phyloP scores from a whole-genome alignment of 2,888 invertebrate genomes.

The Patella pellucida region DNA sequence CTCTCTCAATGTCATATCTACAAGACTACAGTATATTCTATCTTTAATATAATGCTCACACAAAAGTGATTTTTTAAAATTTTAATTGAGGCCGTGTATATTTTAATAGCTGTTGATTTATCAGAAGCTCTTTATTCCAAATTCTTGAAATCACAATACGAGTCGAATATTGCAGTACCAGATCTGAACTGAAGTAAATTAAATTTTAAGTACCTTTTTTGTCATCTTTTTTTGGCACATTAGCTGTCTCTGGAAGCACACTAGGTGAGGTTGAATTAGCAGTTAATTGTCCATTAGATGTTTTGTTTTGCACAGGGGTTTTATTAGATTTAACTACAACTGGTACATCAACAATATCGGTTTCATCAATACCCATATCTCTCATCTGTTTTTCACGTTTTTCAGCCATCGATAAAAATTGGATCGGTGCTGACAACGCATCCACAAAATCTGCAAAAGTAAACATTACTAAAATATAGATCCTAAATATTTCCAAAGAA shows the following conservation, averaged over 20 bases:
- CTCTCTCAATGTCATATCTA: too few species aligned
- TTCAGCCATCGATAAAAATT: constrained; percentile 86
- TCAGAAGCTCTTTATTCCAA: too few species aligned
- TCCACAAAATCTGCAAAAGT: constrained; percentile 89
- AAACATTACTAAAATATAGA: too few species aligned
- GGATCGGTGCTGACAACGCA: constrained; percentile 89
- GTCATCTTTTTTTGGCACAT: constrained; percentile 49
- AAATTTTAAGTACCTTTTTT: constrained; percentile 37
- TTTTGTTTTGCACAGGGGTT: constrained; percentile 27
- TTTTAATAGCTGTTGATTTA: too few species aligned
- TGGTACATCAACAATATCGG: constrained; percentile 67
- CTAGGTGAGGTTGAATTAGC: constrained; percentile 31
- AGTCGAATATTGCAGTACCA: too few species aligned
- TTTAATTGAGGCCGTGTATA: too few species aligned
- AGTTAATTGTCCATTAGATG: constrained; percentile 48
- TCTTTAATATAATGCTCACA: too few species aligned
- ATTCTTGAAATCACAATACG: too few species aligned
- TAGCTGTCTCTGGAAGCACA: constrained; percentile 37
- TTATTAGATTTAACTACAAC: constrained; percentile 37
- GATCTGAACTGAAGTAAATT: too few species aligned
- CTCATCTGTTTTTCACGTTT: constrained; percentile 93
- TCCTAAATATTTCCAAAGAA: not conserved
- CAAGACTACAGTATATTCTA: too few species aligned
- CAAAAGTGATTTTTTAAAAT: too few species aligned
- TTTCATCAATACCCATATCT: constrained; percentile 85